Conservation (phyloP, 1,140 invertebrate genomes). For the Pogonomyrmex californicus region DNA sequence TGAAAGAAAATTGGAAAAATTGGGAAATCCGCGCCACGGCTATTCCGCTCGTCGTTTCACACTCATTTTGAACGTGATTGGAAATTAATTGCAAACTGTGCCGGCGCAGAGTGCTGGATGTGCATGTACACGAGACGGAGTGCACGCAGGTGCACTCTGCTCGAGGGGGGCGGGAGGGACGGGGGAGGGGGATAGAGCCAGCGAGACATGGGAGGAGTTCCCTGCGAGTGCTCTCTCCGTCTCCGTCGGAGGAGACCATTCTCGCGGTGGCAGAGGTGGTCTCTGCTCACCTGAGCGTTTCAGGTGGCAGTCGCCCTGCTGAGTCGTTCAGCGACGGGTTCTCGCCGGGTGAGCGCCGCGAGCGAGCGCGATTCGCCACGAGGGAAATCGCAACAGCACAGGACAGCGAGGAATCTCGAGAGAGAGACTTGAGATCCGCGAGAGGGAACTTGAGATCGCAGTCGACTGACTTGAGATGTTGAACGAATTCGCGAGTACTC, state of each 20-base stretch:
- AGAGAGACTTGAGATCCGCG: not conserved
- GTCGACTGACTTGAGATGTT: conserved; percentile 21
- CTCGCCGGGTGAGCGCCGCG: conserved; percentile 66
- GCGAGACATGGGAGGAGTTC: conserved; percentile 79
- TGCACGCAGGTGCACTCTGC: conserved; percentile 21
- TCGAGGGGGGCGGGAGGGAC: no score
- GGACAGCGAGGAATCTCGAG: not conserved
- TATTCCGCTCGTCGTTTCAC: not conserved
- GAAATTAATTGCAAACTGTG: conserved; percentile 15
- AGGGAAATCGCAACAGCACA: not conserved
- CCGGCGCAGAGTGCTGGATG: not conserved
- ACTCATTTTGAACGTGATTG: not conserved
- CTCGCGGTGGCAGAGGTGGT: conserved; percentile 79
- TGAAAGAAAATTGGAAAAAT: not conserved
- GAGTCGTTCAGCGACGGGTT: conserved; percentile 80
- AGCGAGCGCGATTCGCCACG: conserved; percentile 56
- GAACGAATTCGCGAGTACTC: not conserved
- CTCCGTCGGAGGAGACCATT: conserved; percentile 73
- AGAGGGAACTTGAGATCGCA: not conserved
- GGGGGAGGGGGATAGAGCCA: conserved; percentile 61
- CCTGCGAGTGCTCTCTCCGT: conserved; percentile 60
- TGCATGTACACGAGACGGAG: not conserved
- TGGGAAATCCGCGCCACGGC: not conserved
- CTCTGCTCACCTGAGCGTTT: conserved; percentile 80
- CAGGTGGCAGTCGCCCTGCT: conserved; percentile 80